Evolutionary conservation across 2,113 vertebrate genomes (phyloP), one percentile per base, ranked within the genome.

Genomic region (Psephotus haematonotus): DNA sequence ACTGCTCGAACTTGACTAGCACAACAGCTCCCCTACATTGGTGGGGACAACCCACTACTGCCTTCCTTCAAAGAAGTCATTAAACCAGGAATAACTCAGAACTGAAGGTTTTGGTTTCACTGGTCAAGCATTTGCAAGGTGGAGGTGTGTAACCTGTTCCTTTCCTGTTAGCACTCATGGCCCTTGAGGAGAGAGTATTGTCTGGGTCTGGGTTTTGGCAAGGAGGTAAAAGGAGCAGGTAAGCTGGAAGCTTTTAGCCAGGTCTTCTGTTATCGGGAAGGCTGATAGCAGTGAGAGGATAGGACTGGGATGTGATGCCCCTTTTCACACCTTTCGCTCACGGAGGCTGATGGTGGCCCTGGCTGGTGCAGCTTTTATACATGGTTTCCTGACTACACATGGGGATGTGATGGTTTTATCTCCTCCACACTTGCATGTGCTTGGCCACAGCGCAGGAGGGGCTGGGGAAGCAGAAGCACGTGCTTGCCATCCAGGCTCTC

Each of bases 321-420:
- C 25, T 10, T 65, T 57, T 53, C 44, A 25, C 2, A 4, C 25
- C 59, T 74, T 74, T 74, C 2, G 1, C 37, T 57, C 2, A 1
- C 7, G 25, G 65, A 72, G 35, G 27, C 7, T 0, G 0, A 11
- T 33, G 57, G 27, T 65, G 35, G 47, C 44, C 27, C 12, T 1
- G 7, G 15, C 28, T 23, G 12, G 11, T 1, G 13, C 0, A 1
- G 11, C 57, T 57, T 33, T 33, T 55, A 33, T 20, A 55, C 13
- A 13, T 1, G 0, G 27, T 4, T 78, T 67, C 43, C 35, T 44
- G 13, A 9, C 57, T 71, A 28, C 67, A 17, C 1, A 0, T 7
- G 10, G 8, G 37, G 10, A 63, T 1, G 2, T 2, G 3, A 23
- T 0, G 3, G 4, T 33, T 74, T 85, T 25, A 22, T 44, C 4